Percentiles rank a stretch among this genome's conserved stretches.
Conservation (phyloP, 2,797 vertebrate genomes). For the Danio kyathit region DNA sequence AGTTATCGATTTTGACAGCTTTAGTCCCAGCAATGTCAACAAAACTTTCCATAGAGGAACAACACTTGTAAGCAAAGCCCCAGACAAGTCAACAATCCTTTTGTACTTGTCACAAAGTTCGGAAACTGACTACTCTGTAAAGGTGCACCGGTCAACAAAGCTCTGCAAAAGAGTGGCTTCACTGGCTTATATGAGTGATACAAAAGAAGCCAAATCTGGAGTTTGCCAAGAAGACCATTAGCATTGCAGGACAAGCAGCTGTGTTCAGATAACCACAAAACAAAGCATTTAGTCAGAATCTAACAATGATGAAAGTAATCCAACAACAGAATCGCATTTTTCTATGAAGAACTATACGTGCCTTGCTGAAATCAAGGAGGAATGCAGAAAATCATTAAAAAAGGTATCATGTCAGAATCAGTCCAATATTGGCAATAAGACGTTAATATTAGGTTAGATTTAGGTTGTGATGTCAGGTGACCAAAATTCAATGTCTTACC, state of each 20-base stretch:
- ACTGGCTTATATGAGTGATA: neutral
- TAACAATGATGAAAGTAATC: neutral
- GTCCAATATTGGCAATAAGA: too few relatives aligned
- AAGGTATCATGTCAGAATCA: neutral
- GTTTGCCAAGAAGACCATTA: constrained; percentile 14
- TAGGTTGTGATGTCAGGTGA: too few relatives aligned
- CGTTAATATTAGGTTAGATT: too few relatives aligned
- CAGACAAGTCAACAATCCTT: neutral
- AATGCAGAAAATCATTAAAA: neutral
- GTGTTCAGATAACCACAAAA: constrained; percentile 4
- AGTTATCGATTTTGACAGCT: too few relatives aligned
- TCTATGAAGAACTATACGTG: neutral
- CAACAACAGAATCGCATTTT: neutral
- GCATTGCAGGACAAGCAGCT: neutral
- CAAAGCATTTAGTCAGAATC: neutral
- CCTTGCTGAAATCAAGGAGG: neutral
- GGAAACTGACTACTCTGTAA: neutral
- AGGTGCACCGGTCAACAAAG: neutral
- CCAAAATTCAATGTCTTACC: too few relatives aligned
- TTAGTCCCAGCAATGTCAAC: neutral
- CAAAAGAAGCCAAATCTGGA: neutral
- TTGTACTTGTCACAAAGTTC: neutral
- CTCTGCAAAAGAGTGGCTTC: neutral
- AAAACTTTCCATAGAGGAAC: neutral
- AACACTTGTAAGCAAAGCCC: constrained; percentile 8